Evolutionary conservation across 2,113 vertebrate genomes (phyloP).

Genomic region (Erinaceus europaeus): DNA sequence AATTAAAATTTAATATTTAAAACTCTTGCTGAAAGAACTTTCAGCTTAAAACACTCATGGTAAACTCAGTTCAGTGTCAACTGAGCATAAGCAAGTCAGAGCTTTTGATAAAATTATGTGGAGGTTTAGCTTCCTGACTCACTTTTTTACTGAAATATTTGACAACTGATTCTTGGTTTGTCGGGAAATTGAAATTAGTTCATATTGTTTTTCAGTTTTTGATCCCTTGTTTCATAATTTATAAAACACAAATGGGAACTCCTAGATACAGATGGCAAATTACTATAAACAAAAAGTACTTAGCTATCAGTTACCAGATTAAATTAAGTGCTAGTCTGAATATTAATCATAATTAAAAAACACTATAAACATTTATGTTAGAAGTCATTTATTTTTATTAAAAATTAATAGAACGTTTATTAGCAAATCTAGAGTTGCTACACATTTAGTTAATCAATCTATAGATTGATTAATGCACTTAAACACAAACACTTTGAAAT

Average conservation of each 20-base stretch:
- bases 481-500: conserved; percentile 2
- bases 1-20: not conserved
- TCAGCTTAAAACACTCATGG: not conserved
- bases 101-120: conserved; percentile 34
- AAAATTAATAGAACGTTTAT: not conserved
- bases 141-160: not conserved
- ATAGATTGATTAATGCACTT: not conserved
- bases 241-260: conserved; percentile 65
- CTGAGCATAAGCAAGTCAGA: not conserved
- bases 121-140: not conserved
- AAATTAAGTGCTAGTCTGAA: conserved; percentile 64
- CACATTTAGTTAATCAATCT: not conserved
- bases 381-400: too few relatives aligned
- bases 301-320: conserved; percentile 64
- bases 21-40: not conserved
- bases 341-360: conserved; percentile 77
- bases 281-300: conserved; percentile 69
- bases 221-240: conserved; percentile 51
- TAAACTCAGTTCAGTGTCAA: conserved; percentile 14
- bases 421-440: conserved; percentile 7
- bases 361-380: too few relatives aligned
- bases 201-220: not conserved
- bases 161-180: not conserved
- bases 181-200: conserved; percentile 24
- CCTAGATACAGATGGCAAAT: conserved; percentile 52